Base-by-base conservation (phyloP, 2,113 vertebrate species). In the Rhea americana region DNA sequence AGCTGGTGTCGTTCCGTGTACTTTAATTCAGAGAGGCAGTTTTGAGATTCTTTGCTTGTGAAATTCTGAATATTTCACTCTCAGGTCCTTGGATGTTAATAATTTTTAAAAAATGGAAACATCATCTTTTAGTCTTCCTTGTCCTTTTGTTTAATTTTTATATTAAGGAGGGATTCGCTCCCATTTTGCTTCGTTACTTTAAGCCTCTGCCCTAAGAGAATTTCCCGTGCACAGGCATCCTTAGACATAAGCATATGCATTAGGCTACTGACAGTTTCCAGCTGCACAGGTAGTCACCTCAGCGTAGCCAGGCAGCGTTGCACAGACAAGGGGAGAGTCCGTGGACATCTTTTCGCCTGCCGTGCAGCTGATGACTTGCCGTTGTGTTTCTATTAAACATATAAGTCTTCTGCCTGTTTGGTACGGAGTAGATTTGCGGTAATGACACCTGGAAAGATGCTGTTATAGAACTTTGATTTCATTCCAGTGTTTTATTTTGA, bases 401-500 rank as follows among this genome's bases (percentile, higher is more conserved):
- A 48, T 48, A 30, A 37, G 30, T 67, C 63, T 86, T 85, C 75
- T 4, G 1, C 84, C 92, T 93, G 71, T 66, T 70, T 8, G 48
- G 61, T 58, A 45, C 89, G 84, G 87, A 74, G 35, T 10, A 17
- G 70, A 39, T 85, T 83, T 5, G 2, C 22, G 35, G 48, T 79
- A 65, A 62, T 2, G 25, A 41, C n/a, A 92, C 62, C 48, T 66
- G 72, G 73, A 87, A 67, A 85, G 48, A 92, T n/a, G 62, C n/a
- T 79, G 2, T 79, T 9, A 1, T 65, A 6, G 39, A 4, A 26
- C 37, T 93, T 93, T 55, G 30, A 10, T 76, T 93, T 80, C 92
- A 55, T 78, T 94, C 90, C 94, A 71, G 73, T 89, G 48, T 83
- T 85, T 67, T 72, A 58, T 75, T 90, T 81, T 75, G 73, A 82